A percentile compares a stretch with the other conserved stretches of the same genome.
phyloP scores from a whole-genome alignment of 2,797 vertebrate species.

The Orientallactaga sibirica region DNA sequence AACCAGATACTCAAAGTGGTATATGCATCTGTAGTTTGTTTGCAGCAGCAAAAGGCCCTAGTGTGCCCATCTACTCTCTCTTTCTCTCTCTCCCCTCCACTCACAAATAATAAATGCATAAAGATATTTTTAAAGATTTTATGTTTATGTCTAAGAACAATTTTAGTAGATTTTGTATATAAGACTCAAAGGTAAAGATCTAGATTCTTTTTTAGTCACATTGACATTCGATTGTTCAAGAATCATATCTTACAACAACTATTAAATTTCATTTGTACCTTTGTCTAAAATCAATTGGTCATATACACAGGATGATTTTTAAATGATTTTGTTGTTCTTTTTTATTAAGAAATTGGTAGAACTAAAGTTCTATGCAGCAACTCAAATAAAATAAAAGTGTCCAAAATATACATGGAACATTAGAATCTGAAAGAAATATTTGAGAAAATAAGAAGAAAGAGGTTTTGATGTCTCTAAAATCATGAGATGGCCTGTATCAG shows the following conservation, averaged over 20 bases:
- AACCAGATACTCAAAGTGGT: too few relatives aligned
- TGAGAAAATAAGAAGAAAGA: neutral
- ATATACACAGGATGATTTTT: neutral
- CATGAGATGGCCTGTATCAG: neutral
- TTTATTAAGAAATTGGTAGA: neutral
- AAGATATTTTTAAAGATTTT: neutral
- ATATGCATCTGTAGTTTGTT: too few relatives aligned
- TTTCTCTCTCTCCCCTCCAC: too few relatives aligned
- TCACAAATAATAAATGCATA: too few relatives aligned
- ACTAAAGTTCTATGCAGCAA: neutral
- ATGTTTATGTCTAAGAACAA: neutral
- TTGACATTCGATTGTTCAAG: neutral
- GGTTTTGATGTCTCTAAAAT: neutral
- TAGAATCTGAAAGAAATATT: neutral
- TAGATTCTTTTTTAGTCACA: neutral
- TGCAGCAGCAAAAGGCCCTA: too few relatives aligned
- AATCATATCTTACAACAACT: neutral
- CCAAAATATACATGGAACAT: neutral
- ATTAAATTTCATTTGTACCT: neutral
- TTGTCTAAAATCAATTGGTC: slow-evolving; percentile 36
- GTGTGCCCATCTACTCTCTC: too few relatives aligned
- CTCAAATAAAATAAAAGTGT: neutral
- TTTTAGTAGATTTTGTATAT: neutral
- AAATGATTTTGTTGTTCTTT: neutral
- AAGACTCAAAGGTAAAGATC: neutral